These are phyloP conservation scores for Linnaemya tessellans DNA, from an alignment of 2,888 invertebrate genomes.

Conservation along the genomic window DNA sequence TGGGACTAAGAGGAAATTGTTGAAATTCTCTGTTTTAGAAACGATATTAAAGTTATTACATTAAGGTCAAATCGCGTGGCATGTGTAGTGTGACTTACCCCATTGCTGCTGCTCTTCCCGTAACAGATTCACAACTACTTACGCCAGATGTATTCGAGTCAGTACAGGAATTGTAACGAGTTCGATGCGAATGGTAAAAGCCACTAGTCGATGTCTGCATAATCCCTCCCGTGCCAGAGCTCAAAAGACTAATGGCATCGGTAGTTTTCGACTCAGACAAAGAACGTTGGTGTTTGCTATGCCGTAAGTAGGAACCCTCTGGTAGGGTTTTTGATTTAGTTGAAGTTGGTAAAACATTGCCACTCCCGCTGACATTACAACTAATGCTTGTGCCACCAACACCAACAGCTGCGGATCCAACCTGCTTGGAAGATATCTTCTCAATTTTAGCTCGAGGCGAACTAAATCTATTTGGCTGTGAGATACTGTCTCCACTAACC, in stretches of 20 bases:
- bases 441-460: slow-evolving; percentile 53
- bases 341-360: slow-evolving; percentile 69
- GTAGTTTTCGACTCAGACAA: slow-evolving; percentile 88
- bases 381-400: slow-evolving; percentile 32
- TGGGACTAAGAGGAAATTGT: slow-evolving; percentile 92
- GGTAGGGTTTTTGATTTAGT: slow-evolving; percentile 85
- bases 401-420: slow-evolving; percentile 64
- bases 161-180: slow-evolving; percentile 86
- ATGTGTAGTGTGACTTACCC: slow-evolving; percentile 84
- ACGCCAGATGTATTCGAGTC: slow-evolving; percentile 93
- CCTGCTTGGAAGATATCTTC: slow-evolving; percentile 58
- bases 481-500: slow-evolving; percentile 62
- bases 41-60: slow-evolving; percentile 13
- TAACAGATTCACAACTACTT: slow-evolving; percentile 91
- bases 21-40: slow-evolving; percentile 85
- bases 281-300: slow-evolving; percentile 86
- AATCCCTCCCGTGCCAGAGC: slow-evolving; percentile 73
- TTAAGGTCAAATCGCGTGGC: too few relatives aligned
- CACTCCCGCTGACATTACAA: slow-evolving; percentile 33
- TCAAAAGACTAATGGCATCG: slow-evolving; percentile 84
- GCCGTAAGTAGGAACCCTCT: slow-evolving; percentile 81
- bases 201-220: slow-evolving; percentile 51
- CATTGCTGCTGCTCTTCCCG: slow-evolving; percentile 86
- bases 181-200: slow-evolving; percentile 82
- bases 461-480: slow-evolving; percentile 60